Conservation (phyloP, 2,113 vertebrate genomes). For the Himantopus leucocephalus region DNA sequence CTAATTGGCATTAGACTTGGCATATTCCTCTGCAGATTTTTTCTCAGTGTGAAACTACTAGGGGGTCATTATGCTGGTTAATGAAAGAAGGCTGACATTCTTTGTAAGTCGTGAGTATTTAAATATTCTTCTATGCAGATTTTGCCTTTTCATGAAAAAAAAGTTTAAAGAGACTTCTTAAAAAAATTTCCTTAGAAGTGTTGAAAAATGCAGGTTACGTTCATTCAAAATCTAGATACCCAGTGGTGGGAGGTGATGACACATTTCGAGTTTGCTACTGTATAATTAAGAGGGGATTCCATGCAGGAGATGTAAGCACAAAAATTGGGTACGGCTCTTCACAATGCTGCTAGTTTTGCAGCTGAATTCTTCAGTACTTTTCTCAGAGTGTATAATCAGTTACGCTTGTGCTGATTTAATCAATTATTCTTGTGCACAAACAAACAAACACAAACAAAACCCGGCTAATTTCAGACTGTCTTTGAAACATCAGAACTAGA, state of each 20-base stretch:
- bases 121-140: conserved; percentile 17
- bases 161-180: background rate
- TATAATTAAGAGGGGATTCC: conserved; percentile 48
- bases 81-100: background rate
- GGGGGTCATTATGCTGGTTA: background rate
- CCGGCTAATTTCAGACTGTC: conserved; percentile 44
- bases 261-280: conserved; percentile 11
- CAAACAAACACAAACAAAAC: conserved; percentile 51
- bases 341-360: conserved; percentile 1
- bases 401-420: conserved; percentile 58
- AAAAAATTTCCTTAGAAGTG: background rate
- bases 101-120: background rate
- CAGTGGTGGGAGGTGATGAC: conserved; percentile 32
- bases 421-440: conserved; percentile 63
- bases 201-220: conserved; percentile 13
- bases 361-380: conserved; percentile 30
- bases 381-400: conserved; percentile 57
- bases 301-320: background rate
- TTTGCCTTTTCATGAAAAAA: background rate
- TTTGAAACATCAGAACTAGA: conserved; percentile 32
- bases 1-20: background rate
- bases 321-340: background rate
- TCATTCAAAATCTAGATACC: conserved; percentile 37
- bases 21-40: conserved; percentile 17
- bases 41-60: background rate